These are phyloP conservation scores for Percopsis transmontana DNA, from an alignment of 2,113 vertebrate species.

Conservation along the genomic window DNA sequence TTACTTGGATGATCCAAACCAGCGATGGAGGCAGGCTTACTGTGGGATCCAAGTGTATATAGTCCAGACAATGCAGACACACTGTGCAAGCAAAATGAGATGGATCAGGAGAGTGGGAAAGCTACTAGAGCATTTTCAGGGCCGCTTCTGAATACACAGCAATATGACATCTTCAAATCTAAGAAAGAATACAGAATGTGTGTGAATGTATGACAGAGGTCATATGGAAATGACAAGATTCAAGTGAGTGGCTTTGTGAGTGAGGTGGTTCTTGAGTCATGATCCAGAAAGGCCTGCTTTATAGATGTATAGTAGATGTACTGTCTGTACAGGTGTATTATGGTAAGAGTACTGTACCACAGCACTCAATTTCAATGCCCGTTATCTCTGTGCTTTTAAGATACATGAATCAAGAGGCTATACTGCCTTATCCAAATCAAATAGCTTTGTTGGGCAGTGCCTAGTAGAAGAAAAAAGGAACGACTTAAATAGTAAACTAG, in stretches of 20 bases:
- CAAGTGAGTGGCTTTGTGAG: constrained; percentile 19
- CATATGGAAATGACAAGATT: no score
- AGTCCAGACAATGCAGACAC: no score
- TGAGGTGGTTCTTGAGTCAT: constrained; percentile 37
- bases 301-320: constrained; percentile 25
- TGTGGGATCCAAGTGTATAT: no score
- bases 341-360: constrained; percentile 18
- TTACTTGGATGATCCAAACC: no score
- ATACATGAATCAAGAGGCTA: constrained; percentile 24
- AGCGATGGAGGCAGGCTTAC: no score
- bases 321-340: constrained; percentile 41
- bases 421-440: constrained; percentile 24
- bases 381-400: constrained; percentile 44
- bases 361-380: constrained; percentile 46
- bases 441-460: constrained; percentile 15
- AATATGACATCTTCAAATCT: no score
- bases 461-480: constrained; percentile 9
- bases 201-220: no score
- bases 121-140: no score
- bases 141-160: no score
- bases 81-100: no score
- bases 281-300: constrained; percentile 17
- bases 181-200: no score
- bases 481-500: constrained; percentile 6
- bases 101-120: no score